phyloP scores from a whole-genome alignment of 1,140 invertebrate genomes.

The Brachionus asplanchnoidis region DNA sequence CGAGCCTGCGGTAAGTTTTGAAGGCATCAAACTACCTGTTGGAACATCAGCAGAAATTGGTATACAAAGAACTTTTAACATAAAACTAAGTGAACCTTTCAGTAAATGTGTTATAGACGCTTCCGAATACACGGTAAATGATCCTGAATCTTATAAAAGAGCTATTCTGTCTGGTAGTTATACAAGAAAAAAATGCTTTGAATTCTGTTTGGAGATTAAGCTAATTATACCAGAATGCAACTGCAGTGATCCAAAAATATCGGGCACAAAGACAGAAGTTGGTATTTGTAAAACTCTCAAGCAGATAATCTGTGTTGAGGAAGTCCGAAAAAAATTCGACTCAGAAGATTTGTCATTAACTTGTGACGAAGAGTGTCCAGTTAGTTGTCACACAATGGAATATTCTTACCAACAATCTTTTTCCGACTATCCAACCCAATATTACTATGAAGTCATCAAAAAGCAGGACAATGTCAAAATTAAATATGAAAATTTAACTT shows the following conservation, averaged over 20 bases:
- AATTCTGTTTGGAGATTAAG: background rate
- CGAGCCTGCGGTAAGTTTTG: background rate
- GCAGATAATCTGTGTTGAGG: too few species aligned
- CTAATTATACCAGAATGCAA: constrained; percentile 8
- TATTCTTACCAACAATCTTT: too few species aligned
- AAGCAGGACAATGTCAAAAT: too few species aligned
- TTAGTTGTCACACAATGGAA: too few species aligned
- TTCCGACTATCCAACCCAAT: too few species aligned
- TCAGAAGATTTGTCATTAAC: too few species aligned
- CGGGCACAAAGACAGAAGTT: too few species aligned
- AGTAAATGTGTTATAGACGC: background rate
- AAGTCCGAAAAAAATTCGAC: too few species aligned
- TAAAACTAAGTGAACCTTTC: background rate
- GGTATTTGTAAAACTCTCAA: too few species aligned
- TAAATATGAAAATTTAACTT: too few species aligned
- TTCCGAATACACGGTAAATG: background rate
- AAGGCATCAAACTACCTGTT: background rate
- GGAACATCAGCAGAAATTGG: background rate
- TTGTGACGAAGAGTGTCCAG: too few species aligned
- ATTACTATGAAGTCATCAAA: too few species aligned
- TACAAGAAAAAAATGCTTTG: background rate
- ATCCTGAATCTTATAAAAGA: background rate
- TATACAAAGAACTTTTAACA: background rate
- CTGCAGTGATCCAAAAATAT: constrained; percentile 25
- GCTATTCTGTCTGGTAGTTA: background rate